A percentile compares a stretch with the other conserved stretches of the same genome.
Conservation (phyloP, 2,113 vertebrate species). For the Chitala chitala region DNA sequence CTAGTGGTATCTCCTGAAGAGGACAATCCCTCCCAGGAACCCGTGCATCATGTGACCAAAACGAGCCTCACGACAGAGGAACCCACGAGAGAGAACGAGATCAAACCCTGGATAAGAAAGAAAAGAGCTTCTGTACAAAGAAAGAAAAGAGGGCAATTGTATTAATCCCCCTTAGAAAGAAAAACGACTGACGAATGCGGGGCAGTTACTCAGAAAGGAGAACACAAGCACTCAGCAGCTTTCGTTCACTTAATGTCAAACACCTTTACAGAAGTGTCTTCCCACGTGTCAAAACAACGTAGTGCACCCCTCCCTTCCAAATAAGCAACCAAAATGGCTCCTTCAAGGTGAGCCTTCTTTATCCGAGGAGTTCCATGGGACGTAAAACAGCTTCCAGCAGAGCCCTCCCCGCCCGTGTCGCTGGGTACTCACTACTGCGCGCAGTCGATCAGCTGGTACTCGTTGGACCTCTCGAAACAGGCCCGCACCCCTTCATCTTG, state of each 20-base stretch:
- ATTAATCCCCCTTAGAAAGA: background rate
- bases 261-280: no score
- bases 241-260: no score
- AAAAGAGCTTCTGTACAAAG: slow-evolving; percentile 5
- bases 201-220: background rate
- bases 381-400: background rate
- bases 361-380: no score
- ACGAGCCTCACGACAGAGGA: slow-evolving; percentile 36
- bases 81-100: slow-evolving; percentile 36
- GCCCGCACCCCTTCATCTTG: slow-evolving; percentile 90
- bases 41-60: slow-evolving; percentile 39
- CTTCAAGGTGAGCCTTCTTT: no score
- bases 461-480: slow-evolving; percentile 96
- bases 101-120: slow-evolving; percentile 24
- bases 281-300: no score
- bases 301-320: background rate
- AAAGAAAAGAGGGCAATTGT: background rate
- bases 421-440: slow-evolving; percentile 90
- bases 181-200: background rate
- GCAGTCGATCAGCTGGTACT: slow-evolving; percentile 98
- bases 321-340: no score
- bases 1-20: background rate
- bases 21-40: slow-evolving; percentile 23
- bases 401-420: background rate
- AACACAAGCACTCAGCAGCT: no score